Conservation (phyloP, 1,140 invertebrate species). For the Stegodyphus mimosarum region DNA sequence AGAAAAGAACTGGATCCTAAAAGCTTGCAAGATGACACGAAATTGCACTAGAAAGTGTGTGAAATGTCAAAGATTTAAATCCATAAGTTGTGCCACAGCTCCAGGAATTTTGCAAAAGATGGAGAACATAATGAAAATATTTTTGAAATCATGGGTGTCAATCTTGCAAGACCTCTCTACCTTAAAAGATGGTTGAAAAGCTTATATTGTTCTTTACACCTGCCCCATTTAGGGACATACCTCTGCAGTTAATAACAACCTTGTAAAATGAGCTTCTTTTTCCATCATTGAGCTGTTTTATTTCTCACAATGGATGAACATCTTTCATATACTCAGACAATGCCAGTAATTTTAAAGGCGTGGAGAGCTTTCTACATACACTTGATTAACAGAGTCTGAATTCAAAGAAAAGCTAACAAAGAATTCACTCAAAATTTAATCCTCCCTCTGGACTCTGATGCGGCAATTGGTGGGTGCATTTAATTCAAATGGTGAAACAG, state of each 20-base stretch:
- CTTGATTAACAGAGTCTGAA: background rate
- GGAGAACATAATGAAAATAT: slow-evolving; percentile 62
- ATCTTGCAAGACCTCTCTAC: slow-evolving; percentile 65
- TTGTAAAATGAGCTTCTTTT: background rate
- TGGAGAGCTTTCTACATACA: background rate
- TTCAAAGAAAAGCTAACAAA: background rate
- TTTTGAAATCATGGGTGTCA: slow-evolving; percentile 65
- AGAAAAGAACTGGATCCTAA: background rate
- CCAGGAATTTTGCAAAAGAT: slow-evolving; percentile 60
- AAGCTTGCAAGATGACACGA: background rate
- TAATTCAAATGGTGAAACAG: slow-evolving; percentile 6
- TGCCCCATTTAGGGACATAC: background rate
- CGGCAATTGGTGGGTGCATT: slow-evolving; percentile 1
- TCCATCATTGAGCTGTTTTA: background rate
- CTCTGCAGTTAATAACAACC: background rate
- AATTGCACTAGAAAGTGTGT: background rate
- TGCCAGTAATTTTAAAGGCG: background rate
- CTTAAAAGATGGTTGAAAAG: slow-evolving; percentile 60
- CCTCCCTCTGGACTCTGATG: slow-evolving; percentile 1
- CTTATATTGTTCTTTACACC: background rate
- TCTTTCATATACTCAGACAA: background rate
- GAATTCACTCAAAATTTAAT: background rate
- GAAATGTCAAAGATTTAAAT: slow-evolving; percentile 8
- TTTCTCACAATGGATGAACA: background rate
- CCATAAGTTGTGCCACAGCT: background rate